Conservation (phyloP, 2,797 vertebrate genomes). For the Salarias fasciatus region DNA sequence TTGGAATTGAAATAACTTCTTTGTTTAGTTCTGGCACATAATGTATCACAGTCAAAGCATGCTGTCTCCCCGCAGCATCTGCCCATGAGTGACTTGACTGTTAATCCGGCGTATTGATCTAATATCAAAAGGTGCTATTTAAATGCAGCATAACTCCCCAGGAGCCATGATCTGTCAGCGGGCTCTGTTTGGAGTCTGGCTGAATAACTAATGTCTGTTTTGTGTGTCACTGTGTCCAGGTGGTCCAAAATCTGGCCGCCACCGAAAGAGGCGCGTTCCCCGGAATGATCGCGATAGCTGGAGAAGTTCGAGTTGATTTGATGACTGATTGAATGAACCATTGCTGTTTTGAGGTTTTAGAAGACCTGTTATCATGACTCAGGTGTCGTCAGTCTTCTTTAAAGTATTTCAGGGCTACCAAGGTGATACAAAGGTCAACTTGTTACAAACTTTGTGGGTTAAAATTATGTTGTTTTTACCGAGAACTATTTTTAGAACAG, state of each 20-base stretch:
- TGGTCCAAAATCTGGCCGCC: constrained; percentile 88
- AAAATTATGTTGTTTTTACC: too few relatives aligned
- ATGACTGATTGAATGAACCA: too few relatives aligned
- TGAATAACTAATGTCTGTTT: constrained; percentile 72
- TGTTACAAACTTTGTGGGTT: too few relatives aligned
- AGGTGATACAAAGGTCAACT: too few relatives aligned
- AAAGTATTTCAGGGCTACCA: too few relatives aligned
- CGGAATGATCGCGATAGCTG: constrained; percentile 52
- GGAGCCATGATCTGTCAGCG: constrained; percentile 71
- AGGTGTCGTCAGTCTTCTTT: too few relatives aligned
- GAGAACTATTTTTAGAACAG: too few relatives aligned
- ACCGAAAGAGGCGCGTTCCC: constrained; percentile 75
- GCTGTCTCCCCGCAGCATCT: constrained; percentile 81
- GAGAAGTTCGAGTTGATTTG: constrained; percentile 67
- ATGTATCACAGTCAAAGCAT: constrained; percentile 86
- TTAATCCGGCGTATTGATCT: constrained; percentile 85
- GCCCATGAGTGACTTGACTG: constrained; percentile 85
- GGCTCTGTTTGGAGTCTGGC: constrained; percentile 77
- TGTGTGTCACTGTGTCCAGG: constrained; percentile 66
- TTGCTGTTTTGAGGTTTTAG: too few relatives aligned
- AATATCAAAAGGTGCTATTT: constrained; percentile 83
- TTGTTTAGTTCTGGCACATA: constrained; percentile 88
- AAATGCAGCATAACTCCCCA: constrained; percentile 78
- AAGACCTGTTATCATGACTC: too few relatives aligned
- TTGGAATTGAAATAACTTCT: constrained; percentile 89